A percentile compares a stretch with the other conserved stretches of the same genome.
Evolutionary conservation across 1,140 invertebrate genomes (phyloP).

Genomic region (Andricus grossulariae): DNA sequence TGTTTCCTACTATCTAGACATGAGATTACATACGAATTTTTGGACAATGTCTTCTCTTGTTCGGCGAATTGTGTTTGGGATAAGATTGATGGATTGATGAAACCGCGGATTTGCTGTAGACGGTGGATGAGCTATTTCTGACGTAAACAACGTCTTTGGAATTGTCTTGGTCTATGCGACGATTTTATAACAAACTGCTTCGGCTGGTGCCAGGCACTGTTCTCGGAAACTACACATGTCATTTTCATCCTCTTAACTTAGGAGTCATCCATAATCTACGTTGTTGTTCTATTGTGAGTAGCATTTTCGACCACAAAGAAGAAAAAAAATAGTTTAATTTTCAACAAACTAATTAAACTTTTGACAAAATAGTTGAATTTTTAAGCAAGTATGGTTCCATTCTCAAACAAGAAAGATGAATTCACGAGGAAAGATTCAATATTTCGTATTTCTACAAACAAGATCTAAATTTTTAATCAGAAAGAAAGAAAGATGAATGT

Average conservation of each 20-base stretch:
- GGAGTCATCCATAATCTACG: too few species aligned
- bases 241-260: not conserved
- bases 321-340: too few species aligned
- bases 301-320: too few species aligned
- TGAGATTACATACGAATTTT: not conserved
- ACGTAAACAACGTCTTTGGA: slow-evolving; percentile 21
- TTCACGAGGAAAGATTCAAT: too few species aligned
- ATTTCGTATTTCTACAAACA: too few species aligned
- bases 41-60: not conserved
- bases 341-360: too few species aligned
- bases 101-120: slow-evolving; percentile 26
- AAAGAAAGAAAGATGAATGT: too few species aligned
- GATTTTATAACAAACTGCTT: slow-evolving; percentile 22
- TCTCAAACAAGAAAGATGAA: too few species aligned
- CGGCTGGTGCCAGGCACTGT: not conserved
- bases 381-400: too few species aligned
- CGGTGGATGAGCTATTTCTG: slow-evolving; percentile 7
- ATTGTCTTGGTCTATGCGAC: slow-evolving; percentile 21
- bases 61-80: not conserved
- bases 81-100: not conserved
- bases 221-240: not conserved
- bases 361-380: too few species aligned
- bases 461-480: too few species aligned
- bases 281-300: too few species aligned
- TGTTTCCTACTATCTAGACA: not conserved